phyloP scores from a whole-genome alignment of 2,797 vertebrate species.

The Novumbra hubbsi region DNA sequence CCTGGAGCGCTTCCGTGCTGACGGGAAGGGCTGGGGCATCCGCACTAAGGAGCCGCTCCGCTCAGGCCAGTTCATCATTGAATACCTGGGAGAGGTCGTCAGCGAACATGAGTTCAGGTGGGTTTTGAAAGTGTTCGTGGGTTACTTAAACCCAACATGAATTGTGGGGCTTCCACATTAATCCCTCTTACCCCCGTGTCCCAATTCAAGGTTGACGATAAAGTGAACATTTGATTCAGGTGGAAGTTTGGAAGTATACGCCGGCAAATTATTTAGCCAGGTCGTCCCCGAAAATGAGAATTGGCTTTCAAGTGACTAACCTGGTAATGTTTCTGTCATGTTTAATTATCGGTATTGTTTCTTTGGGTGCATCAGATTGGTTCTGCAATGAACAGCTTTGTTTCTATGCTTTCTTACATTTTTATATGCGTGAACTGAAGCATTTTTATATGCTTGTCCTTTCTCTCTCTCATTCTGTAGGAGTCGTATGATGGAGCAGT shows the following conservation, averaged over 20 bases:
- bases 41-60: conserved; percentile 92
- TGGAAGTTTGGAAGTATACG: neutral
- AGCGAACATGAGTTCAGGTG: conserved; percentile 98
- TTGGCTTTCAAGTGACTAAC: too few relatives aligned
- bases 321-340: neutral
- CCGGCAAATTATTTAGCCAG: neutral
- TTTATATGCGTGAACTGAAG: neutral
- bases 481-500: conserved; percentile 98
- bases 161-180: too few relatives aligned
- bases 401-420: neutral
- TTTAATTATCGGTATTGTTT: neutral
- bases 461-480: conserved; percentile 59
- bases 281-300: too few relatives aligned
- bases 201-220: too few relatives aligned
- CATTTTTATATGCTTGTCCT: neutral
- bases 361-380: neutral
- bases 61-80: conserved; percentile 96
- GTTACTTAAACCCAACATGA: too few relatives aligned
- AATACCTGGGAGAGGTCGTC: conserved; percentile 97
- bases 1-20: conserved; percentile 93
- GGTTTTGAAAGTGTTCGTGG: neutral
- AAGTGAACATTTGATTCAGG: neutral
- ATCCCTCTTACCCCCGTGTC: neutral
- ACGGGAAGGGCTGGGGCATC: conserved; percentile 98
- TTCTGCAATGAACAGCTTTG: neutral